Evolutionary conservation across 2,113 vertebrate species (phyloP).

Genomic region (Puma concolor): DNA sequence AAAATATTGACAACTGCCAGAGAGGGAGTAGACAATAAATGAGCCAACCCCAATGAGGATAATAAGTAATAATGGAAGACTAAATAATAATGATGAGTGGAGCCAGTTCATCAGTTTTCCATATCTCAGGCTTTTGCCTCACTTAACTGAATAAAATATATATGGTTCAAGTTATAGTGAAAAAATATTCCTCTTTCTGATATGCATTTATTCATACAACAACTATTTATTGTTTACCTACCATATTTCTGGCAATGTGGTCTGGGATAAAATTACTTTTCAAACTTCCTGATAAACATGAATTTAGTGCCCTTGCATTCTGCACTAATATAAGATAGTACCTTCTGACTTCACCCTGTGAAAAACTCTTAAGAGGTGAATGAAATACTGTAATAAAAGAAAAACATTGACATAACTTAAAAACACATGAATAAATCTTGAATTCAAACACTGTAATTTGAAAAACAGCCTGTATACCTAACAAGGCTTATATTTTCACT

Average conservation of each 20-base stretch:
- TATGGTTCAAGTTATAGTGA: not conserved
- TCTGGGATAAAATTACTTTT: not conserved
- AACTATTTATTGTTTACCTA: not conserved
- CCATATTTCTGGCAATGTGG: not conserved
- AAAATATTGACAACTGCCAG: not conserved
- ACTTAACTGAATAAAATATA: not conserved
- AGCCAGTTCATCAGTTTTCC: not conserved
- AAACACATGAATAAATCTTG: not conserved
- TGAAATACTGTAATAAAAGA: not conserved
- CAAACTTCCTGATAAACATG: not conserved
- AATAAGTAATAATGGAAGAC: not conserved
- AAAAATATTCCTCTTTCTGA: not conserved
- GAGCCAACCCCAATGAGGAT: not conserved
- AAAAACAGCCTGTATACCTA: not conserved
- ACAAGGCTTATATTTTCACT: not conserved
- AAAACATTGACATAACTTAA: not conserved
- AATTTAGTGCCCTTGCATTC: not conserved
- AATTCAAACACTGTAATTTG: not conserved
- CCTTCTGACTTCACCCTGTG: not conserved
- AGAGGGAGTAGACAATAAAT: not conserved
- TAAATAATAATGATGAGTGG: not conserved
- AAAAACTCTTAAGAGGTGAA: not conserved
- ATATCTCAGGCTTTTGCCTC: not conserved
- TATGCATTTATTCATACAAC: not conserved
- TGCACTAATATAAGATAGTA: not conserved